Base-by-base conservation (phyloP, 2,113 vertebrate species). In the Podarcis muralis region DNA sequence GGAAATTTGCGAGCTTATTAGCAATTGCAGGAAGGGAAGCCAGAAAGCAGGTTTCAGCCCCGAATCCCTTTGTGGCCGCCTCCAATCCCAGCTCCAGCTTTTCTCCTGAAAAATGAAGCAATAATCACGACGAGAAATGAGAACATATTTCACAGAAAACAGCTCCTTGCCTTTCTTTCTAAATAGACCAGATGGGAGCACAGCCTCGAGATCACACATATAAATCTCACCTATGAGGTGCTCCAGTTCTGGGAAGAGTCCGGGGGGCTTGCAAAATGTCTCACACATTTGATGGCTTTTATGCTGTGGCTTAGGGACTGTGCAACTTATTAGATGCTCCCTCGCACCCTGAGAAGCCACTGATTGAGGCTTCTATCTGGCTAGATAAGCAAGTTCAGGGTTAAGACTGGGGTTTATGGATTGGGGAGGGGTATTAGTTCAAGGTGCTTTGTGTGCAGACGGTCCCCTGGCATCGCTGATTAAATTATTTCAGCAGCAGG, bases 91-190 rank as follows among this genome's bases (percentile, higher is more conserved):
- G 69, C 59, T 81, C 86, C 1, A n/a, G 3, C 68, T 69, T 82
- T 89, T 93, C 40, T 40, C 78, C 87, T 72, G 66, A 86, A 76
- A 89, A 90, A 15, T 88, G 68, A 15, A 68, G 22, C 13, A 91
- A 57, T 81, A 76, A 75, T 32, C 25, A 69, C 23, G 40, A 78
- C 4, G 90, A 88, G 68, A 75, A 48, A 76, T 32, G 0, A 59
- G 48, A 13, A 9, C 22, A 57, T 53, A 82, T 25, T 5, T 53
- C 0, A 0, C 3, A 20, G 35, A 20, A 22, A 87, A 7, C 68
- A 91, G 25, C n/a, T 83, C 65, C 87, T 20, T 59, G 1, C 30
- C n/a, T 27, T 43, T 13, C 53, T 23, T 40, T 11, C n/a, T 16
- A 83, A 82, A 87, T 30, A 40, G 43, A 75, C 25, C 6, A 30